Base-by-base conservation (phyloP, 1,140 invertebrate species). In the Babylonia areolata region DNA sequence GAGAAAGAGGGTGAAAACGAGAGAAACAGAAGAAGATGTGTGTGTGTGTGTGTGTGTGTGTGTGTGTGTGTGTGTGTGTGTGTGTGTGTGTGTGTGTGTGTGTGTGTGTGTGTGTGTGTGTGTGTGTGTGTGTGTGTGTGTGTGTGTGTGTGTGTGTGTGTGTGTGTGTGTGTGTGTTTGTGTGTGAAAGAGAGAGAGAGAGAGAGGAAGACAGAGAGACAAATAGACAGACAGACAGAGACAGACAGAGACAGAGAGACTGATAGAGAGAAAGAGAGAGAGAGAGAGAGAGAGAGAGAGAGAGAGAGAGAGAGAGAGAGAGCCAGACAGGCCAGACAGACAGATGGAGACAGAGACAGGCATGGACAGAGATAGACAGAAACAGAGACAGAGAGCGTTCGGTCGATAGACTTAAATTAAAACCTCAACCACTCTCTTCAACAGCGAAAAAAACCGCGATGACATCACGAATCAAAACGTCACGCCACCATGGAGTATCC, bases 211-310 rank as follows among this genome's bases (percentile, higher is more conserved):
- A n/a, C 37, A 42, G 39, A 40, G 35, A 40, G 78, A 31, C 6
- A 79, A 28, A 46, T n/a, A n/a, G n/a, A n/a, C n/a, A n/a, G n/a
- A 28, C 28, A n/a, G 73, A 42, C 5, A 40, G n/a, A 79, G 77
- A 42, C 5, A 79, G 75, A 64, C 9, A 64, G 58, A 64, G 73
- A 85, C 9, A 85, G 73, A 78, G 73, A 78, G 69, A 58, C 37
- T n/a, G 3, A 17, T 17, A 46, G 15, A 40, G 71, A 85, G 33
- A 75, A 0, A 75, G 37, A 42, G 64, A 46, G 64, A 75, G 64
- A 85, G 28, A 85, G 83, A 85, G 83, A 81, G 9, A 51, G 42
- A 46, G 42, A 40, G 39, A 46, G 79, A 46, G 39, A 81, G 37
- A 40, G 42, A 39, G 42, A 46, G 69, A 75, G 37, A 75, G 58